Evolutionary conservation across 2,113 vertebrate species (phyloP), one percentile per base, ranked within the genome.

Genomic region (Brachirus orientalis): DNA sequence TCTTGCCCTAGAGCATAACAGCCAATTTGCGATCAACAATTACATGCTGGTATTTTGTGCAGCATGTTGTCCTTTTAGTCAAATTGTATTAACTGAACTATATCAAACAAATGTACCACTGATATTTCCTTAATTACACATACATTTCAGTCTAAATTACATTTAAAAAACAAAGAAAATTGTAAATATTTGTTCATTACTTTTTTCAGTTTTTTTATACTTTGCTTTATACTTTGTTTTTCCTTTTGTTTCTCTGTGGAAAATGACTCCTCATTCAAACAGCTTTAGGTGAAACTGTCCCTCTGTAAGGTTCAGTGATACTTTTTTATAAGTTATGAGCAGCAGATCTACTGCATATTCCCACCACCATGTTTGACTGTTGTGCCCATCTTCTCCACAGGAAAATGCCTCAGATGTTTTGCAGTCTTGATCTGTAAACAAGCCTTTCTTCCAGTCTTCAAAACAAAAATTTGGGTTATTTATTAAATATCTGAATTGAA

Each of bases 401-500:
- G 13, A 14, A 46, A 20, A 17, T 17, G 19, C 9, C 5, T 48
- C 19, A 17, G 37, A 10, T 7, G 19, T 11, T 60, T n/a, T n/a
- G n/a, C n/a, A n/a, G 11, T 43, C 11, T 28, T 36, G 12, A 54
- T 35, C 41, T 28, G 10, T 19, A 58, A 64, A 55, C 22, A 55
- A 69, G 20, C 12, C 4, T 17, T 37, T 46, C 10, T 36, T 66
- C 37, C 3, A 14, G 10, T 43, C 17, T 37, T 18, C 16, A 10
- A 28, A 73, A 50, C 4, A 36, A 9, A 57, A 4, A 57, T 9
- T 48, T 4, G 14, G 18, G 0, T 10, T 22, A 3, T 43, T 72
- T 62, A 36, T 19, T 20, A 52, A 48, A 64, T 43, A 60, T 68
- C 13, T 11, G 6, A 47, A 17, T 47, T 54, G 4, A 41, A 16